Evolutionary conservation across 2,113 vertebrate species (phyloP), one percentile per base, ranked within the genome.

Genomic region (Misgurnus anguillicaudatus): DNA sequence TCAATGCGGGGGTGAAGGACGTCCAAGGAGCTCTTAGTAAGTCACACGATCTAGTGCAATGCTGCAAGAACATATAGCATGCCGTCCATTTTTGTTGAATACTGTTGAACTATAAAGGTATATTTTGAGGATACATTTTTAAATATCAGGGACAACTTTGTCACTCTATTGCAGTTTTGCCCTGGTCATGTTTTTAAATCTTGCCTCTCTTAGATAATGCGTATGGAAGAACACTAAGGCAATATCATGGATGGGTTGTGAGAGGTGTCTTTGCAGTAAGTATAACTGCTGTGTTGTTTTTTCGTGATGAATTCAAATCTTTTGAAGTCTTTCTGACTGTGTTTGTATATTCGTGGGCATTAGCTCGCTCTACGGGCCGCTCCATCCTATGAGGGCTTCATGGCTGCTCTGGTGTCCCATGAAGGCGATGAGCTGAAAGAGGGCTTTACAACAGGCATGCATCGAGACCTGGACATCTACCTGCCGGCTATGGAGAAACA

Each of bases 171-270:
- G 9, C 47, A 51, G 4, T 3, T 51, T 51, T 48, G 10, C 11
- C 47, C 47, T 42, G 2, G 5, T n/a, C 9, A 5, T 68, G 42
- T 48, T 48, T 69, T 24, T 48, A 14, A 51, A 9, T 84, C 0
- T 64, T 81, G 13, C 75, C 21, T 80, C 71, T 82, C 80, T 17
- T 83, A 99, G 98, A 97, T 87, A 95, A 91, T 0, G 96, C 98
- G 4, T 99, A 99, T 57, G 96, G 98, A 13, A 96, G 93, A 89
- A 99, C 96, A 0, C 88, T 99, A 65, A 92, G 98, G 39, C 96
- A 95, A 67, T 96, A 98, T 88, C 98, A 99, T 0, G 97, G 98
- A 51, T 99, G 98, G 98, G 98, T 99, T 17, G 95, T 99, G 57
- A 93, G 97, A 3, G 96, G 98, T 0, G 97, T 99, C 62, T 99